Evolutionary conservation across 2,888 invertebrate species (phyloP).

Genomic region (Apodemia hepburni): DNA sequence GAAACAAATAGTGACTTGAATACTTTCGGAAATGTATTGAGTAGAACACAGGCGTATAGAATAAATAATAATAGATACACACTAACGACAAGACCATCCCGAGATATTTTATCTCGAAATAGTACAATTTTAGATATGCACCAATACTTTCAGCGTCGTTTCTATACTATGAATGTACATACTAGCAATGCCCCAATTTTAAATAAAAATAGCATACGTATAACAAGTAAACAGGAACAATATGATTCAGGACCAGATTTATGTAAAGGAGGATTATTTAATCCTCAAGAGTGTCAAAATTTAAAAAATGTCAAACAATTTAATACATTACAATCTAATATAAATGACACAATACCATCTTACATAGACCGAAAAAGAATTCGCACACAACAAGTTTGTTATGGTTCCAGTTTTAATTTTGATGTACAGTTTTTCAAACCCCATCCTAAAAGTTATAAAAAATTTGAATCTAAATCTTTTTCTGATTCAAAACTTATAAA

Average conservation of each 20-base stretch:
- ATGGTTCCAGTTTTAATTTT: conserved; percentile 36
- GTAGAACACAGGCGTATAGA: neutral
- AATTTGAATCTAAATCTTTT: neutral
- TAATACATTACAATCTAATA: neutral
- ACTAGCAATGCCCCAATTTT: conserved; percentile 13
- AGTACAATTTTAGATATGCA: neutral
- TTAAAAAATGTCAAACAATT: neutral
- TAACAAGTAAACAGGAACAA: too few relatives aligned
- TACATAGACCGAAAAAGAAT: neutral
- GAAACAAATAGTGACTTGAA: neutral
- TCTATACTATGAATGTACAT: conserved; percentile 41
- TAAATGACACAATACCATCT: neutral
- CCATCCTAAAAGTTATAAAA: neutral
- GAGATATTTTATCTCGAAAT: neutral
- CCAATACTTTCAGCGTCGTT: conserved; percentile 34
- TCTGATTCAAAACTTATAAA: conserved; percentile 10
- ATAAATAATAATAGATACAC: neutral
- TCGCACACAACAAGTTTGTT: conserved; percentile 22
- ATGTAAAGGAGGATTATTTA: neutral
- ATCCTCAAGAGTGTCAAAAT: neutral
- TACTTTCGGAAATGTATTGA: neutral
- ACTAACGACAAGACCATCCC: neutral
- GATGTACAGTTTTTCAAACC: conserved; percentile 35
- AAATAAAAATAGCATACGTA: neutral
- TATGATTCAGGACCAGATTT: neutral